Percentiles rank a stretch among this genome's conserved stretches.
phyloP scores from a whole-genome alignment of 2,797 vertebrate genomes.

The Pipistrellus kuhlii region DNA sequence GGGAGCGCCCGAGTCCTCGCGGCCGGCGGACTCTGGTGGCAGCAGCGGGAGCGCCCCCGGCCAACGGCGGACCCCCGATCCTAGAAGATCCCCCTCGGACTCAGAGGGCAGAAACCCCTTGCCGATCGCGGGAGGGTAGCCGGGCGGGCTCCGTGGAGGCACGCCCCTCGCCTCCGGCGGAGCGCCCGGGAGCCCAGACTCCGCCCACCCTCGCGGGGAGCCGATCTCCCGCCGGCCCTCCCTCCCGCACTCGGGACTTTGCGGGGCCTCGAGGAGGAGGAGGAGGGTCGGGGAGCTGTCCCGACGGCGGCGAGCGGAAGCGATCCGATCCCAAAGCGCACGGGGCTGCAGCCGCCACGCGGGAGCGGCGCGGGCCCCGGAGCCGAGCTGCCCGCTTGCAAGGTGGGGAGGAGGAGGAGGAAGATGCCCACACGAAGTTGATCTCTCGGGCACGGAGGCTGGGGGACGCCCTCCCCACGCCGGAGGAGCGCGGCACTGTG shows the following conservation, averaged over 20 bases:
- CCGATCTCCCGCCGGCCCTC: not conserved
- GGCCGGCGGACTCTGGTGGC: not conserved
- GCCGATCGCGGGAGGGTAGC: not conserved
- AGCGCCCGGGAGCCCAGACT: slow-evolving; percentile 3
- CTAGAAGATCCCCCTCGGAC: not conserved
- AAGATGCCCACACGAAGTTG: slow-evolving; percentile 42
- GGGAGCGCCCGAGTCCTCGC: not conserved
- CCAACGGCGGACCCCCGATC: not conserved
- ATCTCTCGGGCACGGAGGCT: not conserved
- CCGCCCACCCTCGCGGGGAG: slow-evolving; percentile 68
- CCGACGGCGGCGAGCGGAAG: rapidly evolving
- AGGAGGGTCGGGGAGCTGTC: not conserved
- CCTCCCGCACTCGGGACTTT: not conserved
- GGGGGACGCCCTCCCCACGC: not conserved
- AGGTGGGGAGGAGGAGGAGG: slow-evolving; percentile 47
- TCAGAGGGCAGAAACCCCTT: too few species aligned
- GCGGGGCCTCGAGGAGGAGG: not conserved
- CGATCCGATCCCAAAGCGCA: not conserved
- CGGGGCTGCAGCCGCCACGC: not conserved
- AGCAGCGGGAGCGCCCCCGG: not conserved
- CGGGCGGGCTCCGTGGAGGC: not conserved
- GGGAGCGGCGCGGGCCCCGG: not conserved
- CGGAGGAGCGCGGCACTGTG: not conserved
- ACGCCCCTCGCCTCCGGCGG: slow-evolving; percentile 61
- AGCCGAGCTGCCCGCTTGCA: not conserved